Evolutionary conservation across 1,140 invertebrate species (phyloP).

Genomic region (Lasaia peninsularis): DNA sequence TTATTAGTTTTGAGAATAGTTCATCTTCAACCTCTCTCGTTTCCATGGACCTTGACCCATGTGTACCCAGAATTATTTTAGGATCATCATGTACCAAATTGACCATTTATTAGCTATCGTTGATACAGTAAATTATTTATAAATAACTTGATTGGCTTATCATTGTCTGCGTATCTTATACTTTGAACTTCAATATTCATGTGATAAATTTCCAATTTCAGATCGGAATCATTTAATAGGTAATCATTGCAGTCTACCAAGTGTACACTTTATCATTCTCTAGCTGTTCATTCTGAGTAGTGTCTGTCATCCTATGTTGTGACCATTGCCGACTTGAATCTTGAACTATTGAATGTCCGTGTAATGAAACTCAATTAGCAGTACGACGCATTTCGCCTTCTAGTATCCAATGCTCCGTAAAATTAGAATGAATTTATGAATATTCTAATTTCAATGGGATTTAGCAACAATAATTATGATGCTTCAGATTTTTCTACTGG

Average conservation of each 20-base stretch:
- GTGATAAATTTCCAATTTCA: constrained; percentile 75
- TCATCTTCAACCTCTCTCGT: neutral
- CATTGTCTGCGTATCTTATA: constrained; percentile 24
- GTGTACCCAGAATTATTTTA: neutral
- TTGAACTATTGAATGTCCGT: constrained; percentile 48
- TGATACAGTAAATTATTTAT: neutral
- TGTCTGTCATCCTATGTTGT: constrained; percentile 49
- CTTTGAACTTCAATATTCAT: constrained; percentile 54
- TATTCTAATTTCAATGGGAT: no score
- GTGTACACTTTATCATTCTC: constrained; percentile 48
- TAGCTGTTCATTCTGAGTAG: constrained; percentile 61
- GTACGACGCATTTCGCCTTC: neutral
- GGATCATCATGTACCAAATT: constrained; percentile 12
- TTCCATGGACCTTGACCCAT: neutral
- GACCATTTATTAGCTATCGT: constrained; percentile 5
- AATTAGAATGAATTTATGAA: no score
- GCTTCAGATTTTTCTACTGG: neutral
- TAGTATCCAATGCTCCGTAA: constrained; percentile 5
- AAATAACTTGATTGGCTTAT: neutral
- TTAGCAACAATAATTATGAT: neutral
- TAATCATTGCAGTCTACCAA: constrained; percentile 66
- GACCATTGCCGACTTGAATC: constrained; percentile 35
- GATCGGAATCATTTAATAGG: constrained; percentile 78
- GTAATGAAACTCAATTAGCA: constrained; percentile 31
- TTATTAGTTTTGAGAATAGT: neutral